Base-by-base conservation (phyloP, 2,888 invertebrate genomes). In the Diarsia mendica region DNA sequence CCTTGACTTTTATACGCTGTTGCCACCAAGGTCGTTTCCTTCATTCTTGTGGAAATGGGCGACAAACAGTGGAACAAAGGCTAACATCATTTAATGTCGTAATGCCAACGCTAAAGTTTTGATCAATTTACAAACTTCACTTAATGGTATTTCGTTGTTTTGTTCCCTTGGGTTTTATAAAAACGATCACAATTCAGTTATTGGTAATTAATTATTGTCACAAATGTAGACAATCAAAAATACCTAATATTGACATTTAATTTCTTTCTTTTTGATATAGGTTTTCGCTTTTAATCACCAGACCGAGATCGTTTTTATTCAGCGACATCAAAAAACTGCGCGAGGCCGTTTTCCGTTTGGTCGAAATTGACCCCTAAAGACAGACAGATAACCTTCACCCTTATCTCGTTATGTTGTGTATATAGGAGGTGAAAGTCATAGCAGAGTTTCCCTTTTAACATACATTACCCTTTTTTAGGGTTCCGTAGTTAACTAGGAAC, bases 101-200 rank as follows among this genome's bases (percentile, higher is more conserved):
- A 84, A 77, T 58, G 68, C 63, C 48, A 67, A 73, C 78, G 80
- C 83, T 77, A 71, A 86, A 88, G 81, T 84, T 87, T 85, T 82
- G 64, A 84, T 80, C 75, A 87, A 86, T 86, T 85, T 80, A 75
- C 63, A 60, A 88, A 88, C 68, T 86, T 87, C 49, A 46, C 71
- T 44, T 85, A 87, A 85, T 85, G 74, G 83, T 82, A 80, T 85
- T 84, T 67, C 23, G 79, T 72, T 67, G 72, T 75, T 46, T 75
- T 72, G 69, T 64, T 58, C 77, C 71, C 76, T 60, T 71, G 67
- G 64, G 44, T n/a, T 8, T 10, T 80, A 69, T 78, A 51, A 67
- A 46, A 46, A 39, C 51, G 67, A 65, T 72, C 77, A 73, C 66
- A 18, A 73, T 23, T 76, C 3, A 58, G 28, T 69, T 46, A 13